A percentile compares a stretch with the other conserved stretches of the same genome.
phyloP scores from a whole-genome alignment of 2,888 invertebrate genomes.

The Anodontia alba region DNA sequence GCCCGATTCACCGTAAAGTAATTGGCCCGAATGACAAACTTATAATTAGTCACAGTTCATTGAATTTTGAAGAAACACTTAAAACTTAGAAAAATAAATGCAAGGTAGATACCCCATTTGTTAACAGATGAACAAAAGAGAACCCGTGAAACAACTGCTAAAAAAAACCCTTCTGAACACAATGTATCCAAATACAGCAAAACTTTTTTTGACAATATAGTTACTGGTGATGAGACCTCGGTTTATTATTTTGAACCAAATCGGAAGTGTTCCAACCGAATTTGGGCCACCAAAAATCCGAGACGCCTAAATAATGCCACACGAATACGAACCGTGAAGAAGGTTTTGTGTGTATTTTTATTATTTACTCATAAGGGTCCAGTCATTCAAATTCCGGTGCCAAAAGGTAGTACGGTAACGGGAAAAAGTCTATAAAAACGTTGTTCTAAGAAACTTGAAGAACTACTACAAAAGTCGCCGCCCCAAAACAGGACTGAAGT shows the following conservation, averaged over 20 bases:
- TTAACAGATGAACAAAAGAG: not conserved
- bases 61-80: not conserved
- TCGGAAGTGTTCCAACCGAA: not conserved
- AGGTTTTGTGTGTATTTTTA: not conserved
- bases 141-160: not conserved
- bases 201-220: not conserved
- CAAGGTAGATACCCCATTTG: slow-evolving; percentile 12
- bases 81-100: not conserved
- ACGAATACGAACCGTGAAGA: not conserved
- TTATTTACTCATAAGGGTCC: not conserved
- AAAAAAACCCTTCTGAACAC: not conserved
- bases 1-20: not conserved
- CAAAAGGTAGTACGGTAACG: not conserved
- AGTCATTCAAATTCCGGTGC: not conserved
- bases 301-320: slow-evolving; percentile 1
- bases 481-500: not conserved
- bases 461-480: not conserved
- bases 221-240: slow-evolving; percentile 17
- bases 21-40: not conserved
- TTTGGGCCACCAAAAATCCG: slow-evolving; percentile 12
- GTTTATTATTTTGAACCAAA: not conserved
- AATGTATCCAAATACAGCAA: slow-evolving; percentile 12
- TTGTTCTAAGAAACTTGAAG: not conserved
- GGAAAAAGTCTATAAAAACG: not conserved
- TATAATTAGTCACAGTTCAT: not conserved